Evolutionary conservation across 2,797 vertebrate species (phyloP), one percentile per base, ranked within the genome.

Genomic region (Syngnathus rostellatus): DNA sequence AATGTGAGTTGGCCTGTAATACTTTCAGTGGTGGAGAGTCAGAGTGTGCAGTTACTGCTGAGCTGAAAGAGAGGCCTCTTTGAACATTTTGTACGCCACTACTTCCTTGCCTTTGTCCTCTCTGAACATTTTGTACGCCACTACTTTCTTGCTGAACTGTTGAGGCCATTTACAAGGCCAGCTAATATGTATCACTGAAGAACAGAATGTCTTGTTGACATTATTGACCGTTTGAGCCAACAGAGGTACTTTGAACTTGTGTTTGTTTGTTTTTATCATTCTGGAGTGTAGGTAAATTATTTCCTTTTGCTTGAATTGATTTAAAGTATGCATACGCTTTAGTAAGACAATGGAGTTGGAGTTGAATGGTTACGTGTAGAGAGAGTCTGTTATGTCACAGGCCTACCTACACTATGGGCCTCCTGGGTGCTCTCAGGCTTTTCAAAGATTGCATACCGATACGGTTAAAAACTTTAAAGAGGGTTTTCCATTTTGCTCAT

Each of bases 1-100:
- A 91, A 91, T 88, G 87, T 82, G 87, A 92, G 91, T 89, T 8
- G 78, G 83, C 87, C 83, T 76, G 81, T 82, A 85, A 84, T 79
- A 78, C 72, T 73, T 65, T 64, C 75, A 68, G 72, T 70, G 73
- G 67, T 68, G 55, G 66, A 74, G 77, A 67, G 64, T 72, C 40
- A 62, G 73, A 69, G 66, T 55, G 58, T 68, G 76, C 39, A 53
- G 68, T 70, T 58, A 40, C 72, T 38, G 55, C 66, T n/a, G 37
- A n/a, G 62, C 75, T 78, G 66, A 75, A 68, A 75, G 38, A 74
- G 72, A 77, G 76, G 76, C 82, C 80, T 80, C 72, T 79, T 73
- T 54, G 21, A 71, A 62, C 67, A 68, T 12, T 69, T 74, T 61
- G 38, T 53, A n/a, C 31, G 58, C 38, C 25, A 59, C 55, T 50